Evolutionary conservation across 1,140 invertebrate species (phyloP).

Genomic region (Lethrus apterus): DNA sequence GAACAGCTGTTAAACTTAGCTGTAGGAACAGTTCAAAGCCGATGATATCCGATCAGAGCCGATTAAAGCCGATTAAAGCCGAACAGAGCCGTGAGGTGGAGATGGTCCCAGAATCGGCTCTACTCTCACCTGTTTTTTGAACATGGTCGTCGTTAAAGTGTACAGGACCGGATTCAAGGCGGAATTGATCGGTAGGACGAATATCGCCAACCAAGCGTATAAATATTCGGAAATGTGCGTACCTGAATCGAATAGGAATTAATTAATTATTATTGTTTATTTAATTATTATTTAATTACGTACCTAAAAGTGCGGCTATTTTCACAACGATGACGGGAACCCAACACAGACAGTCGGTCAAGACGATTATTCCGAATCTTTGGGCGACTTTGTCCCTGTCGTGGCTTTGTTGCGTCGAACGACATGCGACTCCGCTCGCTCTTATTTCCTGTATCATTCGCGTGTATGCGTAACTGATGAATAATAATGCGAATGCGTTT

Average conservation of each 20-base stretch:
- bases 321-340: slow-evolving; percentile 55
- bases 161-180: slow-evolving; percentile 65
- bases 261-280: not conserved
- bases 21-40: no score
- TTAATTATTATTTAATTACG: not conserved
- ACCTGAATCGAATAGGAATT: slow-evolving; percentile 32
- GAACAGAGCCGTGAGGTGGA: no score
- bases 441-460: slow-evolving; percentile 53
- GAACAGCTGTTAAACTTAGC: no score
- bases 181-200: slow-evolving; percentile 62
- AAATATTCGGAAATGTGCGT: slow-evolving; percentile 43
- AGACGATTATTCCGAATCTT: slow-evolving; percentile 50
- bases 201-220: slow-evolving; percentile 62
- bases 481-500: slow-evolving; percentile 50
- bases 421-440: slow-evolving; percentile 46
- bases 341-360: slow-evolving; percentile 59
- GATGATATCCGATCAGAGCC: no score
- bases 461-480: slow-evolving; percentile 51
- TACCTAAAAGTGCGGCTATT: slow-evolving; percentile 49
- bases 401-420: slow-evolving; percentile 48
- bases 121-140: slow-evolving; percentile 45
- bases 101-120: not conserved
- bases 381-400: slow-evolving; percentile 47
- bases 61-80: no score
- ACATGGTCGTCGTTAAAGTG: slow-evolving; percentile 56